Evolutionary conservation across 2,113 vertebrate genomes (phyloP).

Genomic region (Daubentonia madagascariensis): DNA sequence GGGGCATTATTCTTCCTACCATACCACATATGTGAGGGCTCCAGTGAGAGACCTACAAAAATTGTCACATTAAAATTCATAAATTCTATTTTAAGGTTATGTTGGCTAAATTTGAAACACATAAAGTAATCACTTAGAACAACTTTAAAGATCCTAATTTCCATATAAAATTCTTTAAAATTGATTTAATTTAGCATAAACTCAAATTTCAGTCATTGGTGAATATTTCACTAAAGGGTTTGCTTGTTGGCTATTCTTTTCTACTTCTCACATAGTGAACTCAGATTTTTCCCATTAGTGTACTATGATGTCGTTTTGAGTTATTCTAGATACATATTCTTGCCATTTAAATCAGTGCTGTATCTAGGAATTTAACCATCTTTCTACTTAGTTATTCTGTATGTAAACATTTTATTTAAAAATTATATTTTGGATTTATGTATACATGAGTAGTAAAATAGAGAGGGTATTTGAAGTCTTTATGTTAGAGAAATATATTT

Average conservation of each 20-base stretch:
- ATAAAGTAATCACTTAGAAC: neutral
- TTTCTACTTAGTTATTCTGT: neutral
- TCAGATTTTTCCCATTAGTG: neutral
- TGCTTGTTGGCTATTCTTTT: conserved; percentile 11
- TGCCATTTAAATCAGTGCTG: neutral
- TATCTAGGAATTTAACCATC: neutral
- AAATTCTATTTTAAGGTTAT: conserved; percentile 28
- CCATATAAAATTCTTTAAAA: neutral
- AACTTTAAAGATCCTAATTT: conserved; percentile 21
- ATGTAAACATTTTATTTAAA: conserved; percentile 29
- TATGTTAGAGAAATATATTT: conserved; percentile 13
- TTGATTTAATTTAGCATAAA: neutral
- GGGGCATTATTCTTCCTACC: neutral
- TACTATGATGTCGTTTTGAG: neutral
- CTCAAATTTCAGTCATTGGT: neutral
- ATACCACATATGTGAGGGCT: neutral
- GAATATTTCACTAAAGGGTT: neutral
- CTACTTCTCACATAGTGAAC: neutral
- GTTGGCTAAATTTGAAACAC: neutral
- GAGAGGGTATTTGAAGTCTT: neutral
- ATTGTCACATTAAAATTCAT: neutral
- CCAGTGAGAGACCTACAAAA: neutral
- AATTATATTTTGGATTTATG: neutral
- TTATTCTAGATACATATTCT: neutral
- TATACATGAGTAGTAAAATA: neutral